A percentile compares a stretch with the other conserved stretches of the same genome.
phyloP scores from a whole-genome alignment of 1,140 invertebrate species.

The Potamilus streckersoni region DNA sequence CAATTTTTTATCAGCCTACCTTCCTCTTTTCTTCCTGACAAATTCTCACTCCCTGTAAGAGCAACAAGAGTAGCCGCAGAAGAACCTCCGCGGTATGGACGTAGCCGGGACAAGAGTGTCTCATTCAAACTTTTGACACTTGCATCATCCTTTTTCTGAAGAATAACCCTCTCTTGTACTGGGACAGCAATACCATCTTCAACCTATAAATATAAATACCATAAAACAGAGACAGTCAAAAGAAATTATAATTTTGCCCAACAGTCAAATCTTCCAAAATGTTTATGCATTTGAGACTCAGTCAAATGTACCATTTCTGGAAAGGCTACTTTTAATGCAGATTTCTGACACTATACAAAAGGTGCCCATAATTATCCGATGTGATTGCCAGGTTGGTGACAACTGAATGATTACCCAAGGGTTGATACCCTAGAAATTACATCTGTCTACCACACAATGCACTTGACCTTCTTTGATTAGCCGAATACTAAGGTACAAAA shows the following conservation, averaged over 20 bases:
- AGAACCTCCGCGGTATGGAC: constrained; percentile 56
- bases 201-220: constrained; percentile 4
- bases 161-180: constrained; percentile 32
- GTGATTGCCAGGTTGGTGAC: too few relatives aligned
- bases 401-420: too few relatives aligned
- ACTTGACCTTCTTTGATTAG: too few relatives aligned
- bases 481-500: too few relatives aligned
- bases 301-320: too few relatives aligned
- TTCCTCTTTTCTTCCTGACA: constrained; percentile 55
- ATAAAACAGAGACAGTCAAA: background rate
- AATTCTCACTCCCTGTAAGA: constrained; percentile 54
- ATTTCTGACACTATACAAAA: too few relatives aligned
- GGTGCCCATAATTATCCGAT: too few relatives aligned
- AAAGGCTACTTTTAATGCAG: too few relatives aligned
- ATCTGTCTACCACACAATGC: too few relatives aligned
- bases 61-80: constrained; percentile 58
- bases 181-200: constrained; percentile 14
- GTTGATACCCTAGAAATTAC: too few relatives aligned
- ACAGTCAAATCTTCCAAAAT: background rate
- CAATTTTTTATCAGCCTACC: constrained; percentile 11
- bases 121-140: constrained; percentile 58
- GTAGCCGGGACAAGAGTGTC: constrained; percentile 55
- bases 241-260: background rate
- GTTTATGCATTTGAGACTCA: too few relatives aligned
- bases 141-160: constrained; percentile 60